These are phyloP conservation scores for Diloba caeruleocephala DNA, from an alignment of 2,888 invertebrate genomes.

Conservation along the genomic window DNA sequence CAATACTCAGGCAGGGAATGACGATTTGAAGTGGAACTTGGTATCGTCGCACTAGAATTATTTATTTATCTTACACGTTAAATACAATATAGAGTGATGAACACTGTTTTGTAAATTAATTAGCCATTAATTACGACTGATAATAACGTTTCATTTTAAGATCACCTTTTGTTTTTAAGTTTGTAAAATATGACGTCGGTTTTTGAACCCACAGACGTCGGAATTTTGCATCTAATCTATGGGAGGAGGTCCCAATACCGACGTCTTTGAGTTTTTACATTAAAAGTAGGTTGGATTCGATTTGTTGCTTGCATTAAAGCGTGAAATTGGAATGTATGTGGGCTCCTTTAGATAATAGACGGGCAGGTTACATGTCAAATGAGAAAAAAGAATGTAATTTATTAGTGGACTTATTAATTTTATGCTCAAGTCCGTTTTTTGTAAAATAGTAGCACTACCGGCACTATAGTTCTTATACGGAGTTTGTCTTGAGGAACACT, in stretches of 20 bases:
- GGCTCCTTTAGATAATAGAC: conserved; percentile 20
- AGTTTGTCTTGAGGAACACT: too few relatives aligned
- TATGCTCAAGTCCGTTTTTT: background rate
- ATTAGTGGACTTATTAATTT: background rate
- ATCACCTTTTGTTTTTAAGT: conserved; percentile 38
- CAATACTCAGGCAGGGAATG: too few relatives aligned
- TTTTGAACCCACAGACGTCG: conserved; percentile 8
- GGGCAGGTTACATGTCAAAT: conserved; percentile 38
- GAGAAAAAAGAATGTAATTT: background rate
- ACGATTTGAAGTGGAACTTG: conserved; percentile 12
- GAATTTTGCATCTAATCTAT: conserved; percentile 8
- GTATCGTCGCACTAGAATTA: conserved; percentile 26
- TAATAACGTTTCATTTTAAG: conserved; percentile 41
- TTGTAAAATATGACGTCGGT: conserved; percentile 31
- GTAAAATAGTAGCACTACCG: too few relatives aligned
- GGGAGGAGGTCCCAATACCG: background rate
- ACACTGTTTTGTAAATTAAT: conserved; percentile 41
- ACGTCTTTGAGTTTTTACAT: background rate
- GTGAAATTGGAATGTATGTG: conserved; percentile 16
- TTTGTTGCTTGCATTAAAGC: background rate
- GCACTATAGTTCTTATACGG: too few relatives aligned
- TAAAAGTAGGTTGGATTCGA: background rate
- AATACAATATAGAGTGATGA: conserved; percentile 27
- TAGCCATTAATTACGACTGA: conserved; percentile 51
- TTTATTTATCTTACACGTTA: conserved; percentile 44